phyloP scores from a whole-genome alignment of 2,888 invertebrate species.

The Drosophila crucigera region DNA sequence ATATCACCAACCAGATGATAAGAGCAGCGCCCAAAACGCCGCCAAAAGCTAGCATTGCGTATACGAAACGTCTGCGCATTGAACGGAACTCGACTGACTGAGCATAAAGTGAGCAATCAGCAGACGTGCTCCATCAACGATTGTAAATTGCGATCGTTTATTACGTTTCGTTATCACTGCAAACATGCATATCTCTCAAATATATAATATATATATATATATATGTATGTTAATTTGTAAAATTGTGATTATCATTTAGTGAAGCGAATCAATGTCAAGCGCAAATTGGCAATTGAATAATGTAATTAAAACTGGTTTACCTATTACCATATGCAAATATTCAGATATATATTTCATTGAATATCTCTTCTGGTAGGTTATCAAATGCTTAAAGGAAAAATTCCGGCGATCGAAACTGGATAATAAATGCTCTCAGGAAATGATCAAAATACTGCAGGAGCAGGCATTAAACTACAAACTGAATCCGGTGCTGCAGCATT shows the following conservation, averaged over 20 bases:
- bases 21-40: constrained; percentile 46
- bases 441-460: constrained; percentile 92
- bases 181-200: constrained; percentile 11
- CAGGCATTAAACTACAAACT: constrained; percentile 96
- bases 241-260: constrained; percentile 12
- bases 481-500: constrained; percentile 93
- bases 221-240: background rate
- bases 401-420: constrained; percentile 91
- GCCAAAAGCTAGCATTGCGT: constrained; percentile 63
- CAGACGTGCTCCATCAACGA: constrained; percentile 3
- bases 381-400: constrained; percentile 93
- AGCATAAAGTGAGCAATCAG: background rate
- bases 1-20: constrained; percentile 48
- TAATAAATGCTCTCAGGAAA: constrained; percentile 92
- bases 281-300: background rate
- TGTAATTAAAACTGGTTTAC: background rate
- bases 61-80: constrained; percentile 64
- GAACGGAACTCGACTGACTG: constrained; percentile 32
- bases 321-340: background rate
- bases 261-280: background rate
- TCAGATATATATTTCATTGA: background rate
- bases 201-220: background rate
- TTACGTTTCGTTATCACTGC: constrained; percentile 36
- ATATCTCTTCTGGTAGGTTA: constrained; percentile 82
- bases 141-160: constrained; percentile 22